Base-by-base conservation (phyloP, 2,113 vertebrate species). In the Dipodomys stephensi region DNA sequence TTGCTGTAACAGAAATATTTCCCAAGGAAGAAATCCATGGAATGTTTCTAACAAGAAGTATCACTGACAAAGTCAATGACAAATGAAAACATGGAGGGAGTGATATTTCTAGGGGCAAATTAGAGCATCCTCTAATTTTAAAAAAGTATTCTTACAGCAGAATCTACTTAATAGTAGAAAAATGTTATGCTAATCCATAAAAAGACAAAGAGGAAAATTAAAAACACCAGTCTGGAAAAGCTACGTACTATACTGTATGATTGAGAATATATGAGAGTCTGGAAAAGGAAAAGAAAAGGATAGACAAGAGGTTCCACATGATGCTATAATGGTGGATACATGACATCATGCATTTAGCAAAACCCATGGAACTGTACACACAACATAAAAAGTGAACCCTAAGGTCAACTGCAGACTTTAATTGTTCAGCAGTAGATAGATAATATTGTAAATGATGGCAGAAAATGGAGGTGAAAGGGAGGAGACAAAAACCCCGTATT, bases 21-120 rank as follows among this genome's bases (percentile, higher is more conserved):
- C 30, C 57, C 49, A 60, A 83, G 60, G 44, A 91, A 89, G 53
- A 82, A 93, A 88, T 71, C 28, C 20, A 46, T 71, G 25, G 89
- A 83, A 83, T 28, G 13, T 32, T 94, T 81, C 83, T 83, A 30
- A 87, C 15, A 64, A 53, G 92, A 90, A 91, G 32, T 28, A 39
- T 19, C 60, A 71, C 15, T 44, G 65, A 32, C 68, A 85, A 67
- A 93, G 49, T 44, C 39, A 44, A 30, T 30, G 32, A 64, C 32
- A 39, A 72, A 84, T 82, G 57, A 53, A 87, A 82, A 83, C 13
- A 16, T 62, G 13, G 3, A 27, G 11, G 49, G n/a, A 23, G 6
- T 13, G 53, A 57, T 44, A 69, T 80, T 44, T 28, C 46, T 20
- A 60, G 44, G 49, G 35, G 0, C 49, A 90, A 35, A 22, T 19